Base-by-base conservation (phyloP, 2,888 invertebrate genomes). In the Drosophila maculinotata region DNA sequence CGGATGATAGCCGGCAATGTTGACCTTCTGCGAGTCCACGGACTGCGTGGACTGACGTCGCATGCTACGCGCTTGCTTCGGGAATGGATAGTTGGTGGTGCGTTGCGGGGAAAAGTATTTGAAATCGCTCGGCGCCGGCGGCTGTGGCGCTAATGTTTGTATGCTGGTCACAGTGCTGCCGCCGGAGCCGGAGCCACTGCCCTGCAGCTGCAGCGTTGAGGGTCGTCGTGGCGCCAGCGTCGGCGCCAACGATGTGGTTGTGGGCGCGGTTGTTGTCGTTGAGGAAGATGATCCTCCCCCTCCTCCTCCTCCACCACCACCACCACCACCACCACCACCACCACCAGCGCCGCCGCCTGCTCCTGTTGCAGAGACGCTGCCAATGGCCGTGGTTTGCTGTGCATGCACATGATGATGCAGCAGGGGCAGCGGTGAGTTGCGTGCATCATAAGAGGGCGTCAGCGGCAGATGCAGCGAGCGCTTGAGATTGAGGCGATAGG, bases 21-120 rank as follows among this genome's bases (percentile, higher is more conserved):
- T 85, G 10, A 87, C 88, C 76, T 90, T 90, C 54, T 90, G 90
- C 33, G 91, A 91, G 77, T 91, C 91, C 57, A 91, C 90, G 69
- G 91, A 91, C 59, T 91, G 90, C 14, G 91, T 91, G 26, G 91
- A 90, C 69, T 90, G 91, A 10, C 90, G 89, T 20, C 91, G 90
- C 76, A 91, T 84, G 23, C 90, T 89, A 26, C 90, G 90, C 58
- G 90, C 90, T 71, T 87, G 80, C 79, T 91, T 92, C 53, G 91
- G 90, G 66, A 90, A 91, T 14, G 91, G 91, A 87, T 91, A 92
- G 56, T 89, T 90, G 60, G 90, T 88, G 70, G 80, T 78, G 67
- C 90, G 90, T 44, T 92, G 92, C 60, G 92, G 92, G 65, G 91
- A 91, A 74, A 86, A 91, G 69, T 91, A 92, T 68, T 92, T 92